phyloP scores from a whole-genome alignment of 2,888 invertebrate species.

The Drosophila robusta region DNA sequence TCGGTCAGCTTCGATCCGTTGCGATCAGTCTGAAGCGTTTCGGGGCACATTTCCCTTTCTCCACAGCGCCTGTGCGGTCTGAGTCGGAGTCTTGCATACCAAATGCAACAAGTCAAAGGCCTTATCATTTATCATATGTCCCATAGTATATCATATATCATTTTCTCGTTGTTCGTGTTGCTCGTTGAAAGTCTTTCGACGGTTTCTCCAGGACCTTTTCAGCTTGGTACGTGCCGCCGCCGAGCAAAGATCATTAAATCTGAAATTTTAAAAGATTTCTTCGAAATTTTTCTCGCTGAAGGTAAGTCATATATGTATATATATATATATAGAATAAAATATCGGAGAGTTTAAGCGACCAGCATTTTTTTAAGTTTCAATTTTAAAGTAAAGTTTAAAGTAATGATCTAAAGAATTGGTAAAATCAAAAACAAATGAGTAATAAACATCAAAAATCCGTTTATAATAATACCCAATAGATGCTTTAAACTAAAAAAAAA shows the following conservation, averaged over 20 bases:
- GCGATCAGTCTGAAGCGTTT: conserved; percentile 5
- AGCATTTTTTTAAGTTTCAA: too few species aligned
- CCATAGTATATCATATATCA: conserved; percentile 7
- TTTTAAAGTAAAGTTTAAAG: too few species aligned
- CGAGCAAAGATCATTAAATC: conserved; percentile 11
- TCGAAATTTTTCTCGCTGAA: not conserved
- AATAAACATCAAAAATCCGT: too few species aligned
- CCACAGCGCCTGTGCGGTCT: conserved; percentile 21
- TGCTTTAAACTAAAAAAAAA: too few species aligned
- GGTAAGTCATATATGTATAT: not conserved
- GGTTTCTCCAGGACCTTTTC: conserved; percentile 2
- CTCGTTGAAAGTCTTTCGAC: not conserved
- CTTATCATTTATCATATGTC: conserved; percentile 12
- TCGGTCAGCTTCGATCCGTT: conserved; percentile 8
- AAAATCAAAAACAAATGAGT: too few species aligned
- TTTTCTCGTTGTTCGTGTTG: not conserved
- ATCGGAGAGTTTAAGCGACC: too few species aligned
- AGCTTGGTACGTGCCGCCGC: conserved; percentile 24
- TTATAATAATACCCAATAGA: too few species aligned
- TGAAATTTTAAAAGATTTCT: not conserved
- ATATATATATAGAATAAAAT: not conserved
- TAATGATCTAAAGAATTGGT: too few species aligned
- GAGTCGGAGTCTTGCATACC: conserved; percentile 14
- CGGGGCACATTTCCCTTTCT: not conserved
- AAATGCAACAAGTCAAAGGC: conserved; percentile 3